These are phyloP conservation scores for Macrotrachela quadricornifera DNA, from an alignment of 1,140 invertebrate species.

Conservation along the genomic window DNA sequence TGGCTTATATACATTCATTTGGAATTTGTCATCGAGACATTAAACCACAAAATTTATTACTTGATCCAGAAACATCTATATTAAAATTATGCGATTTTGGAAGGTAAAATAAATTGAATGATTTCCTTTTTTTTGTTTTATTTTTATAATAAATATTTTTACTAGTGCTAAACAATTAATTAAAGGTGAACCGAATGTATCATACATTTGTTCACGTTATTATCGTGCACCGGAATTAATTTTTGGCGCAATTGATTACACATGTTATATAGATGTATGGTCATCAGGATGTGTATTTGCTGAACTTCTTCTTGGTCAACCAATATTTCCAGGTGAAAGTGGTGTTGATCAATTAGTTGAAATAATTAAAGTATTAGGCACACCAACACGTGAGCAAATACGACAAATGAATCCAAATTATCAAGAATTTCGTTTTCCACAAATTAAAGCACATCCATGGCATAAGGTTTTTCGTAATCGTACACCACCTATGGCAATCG, in stretches of 20 bases:
- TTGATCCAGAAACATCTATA: slow-evolving; percentile 87
- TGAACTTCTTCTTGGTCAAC: slow-evolving; percentile 83
- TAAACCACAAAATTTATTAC: slow-evolving; percentile 90
- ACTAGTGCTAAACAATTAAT: slow-evolving; percentile 77
- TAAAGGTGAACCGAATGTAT: slow-evolving; percentile 90
- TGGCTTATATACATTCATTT: slow-evolving; percentile 93
- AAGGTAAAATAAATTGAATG: too few relatives aligned
- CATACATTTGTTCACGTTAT: slow-evolving; percentile 98
- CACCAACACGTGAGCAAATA: slow-evolving; percentile 93
- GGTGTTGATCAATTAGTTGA: slow-evolving; percentile 97
- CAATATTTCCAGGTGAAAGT: slow-evolving; percentile 95
- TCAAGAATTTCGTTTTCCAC: slow-evolving; percentile 98
- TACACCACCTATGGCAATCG: slow-evolving; percentile 87
- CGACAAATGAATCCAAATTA: slow-evolving; percentile 99
- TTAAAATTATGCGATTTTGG: slow-evolving; percentile 98
- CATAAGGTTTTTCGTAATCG: slow-evolving; percentile 92
- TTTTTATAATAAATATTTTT: slow-evolving; percentile 8
- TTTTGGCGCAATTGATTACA: slow-evolving; percentile 98
- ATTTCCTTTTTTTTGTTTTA: slow-evolving; percentile 24
- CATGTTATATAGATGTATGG: slow-evolving; percentile 80
- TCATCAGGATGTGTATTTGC: slow-evolving; percentile 93
- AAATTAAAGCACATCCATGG: slow-evolving; percentile 99
- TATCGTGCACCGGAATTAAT: slow-evolving; percentile 95
- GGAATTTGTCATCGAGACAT: slow-evolving; percentile 99
- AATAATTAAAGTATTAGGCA: slow-evolving; percentile 97